Percentiles rank a stretch among this genome's conserved stretches.
phyloP scores from a whole-genome alignment of 30 jellyfish, hydroid and myxozoan genomes.

The Kudoa iwatai region DNA sequence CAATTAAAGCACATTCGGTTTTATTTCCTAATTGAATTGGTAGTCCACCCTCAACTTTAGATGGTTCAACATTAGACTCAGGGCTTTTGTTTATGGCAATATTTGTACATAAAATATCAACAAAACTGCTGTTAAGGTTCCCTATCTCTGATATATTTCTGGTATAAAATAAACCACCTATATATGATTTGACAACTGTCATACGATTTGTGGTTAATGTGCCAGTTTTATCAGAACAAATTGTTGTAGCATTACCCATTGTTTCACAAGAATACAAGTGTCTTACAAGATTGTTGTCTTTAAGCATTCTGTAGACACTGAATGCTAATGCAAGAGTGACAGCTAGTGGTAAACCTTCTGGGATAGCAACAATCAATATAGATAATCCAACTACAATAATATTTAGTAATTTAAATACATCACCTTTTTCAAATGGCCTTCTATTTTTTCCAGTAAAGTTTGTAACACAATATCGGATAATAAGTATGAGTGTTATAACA shows the following conservation, averaged over 20 bases:
- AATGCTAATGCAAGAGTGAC: conserved; percentile 84
- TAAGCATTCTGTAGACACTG: conserved; percentile 55
- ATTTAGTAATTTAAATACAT: conserved; percentile 15
- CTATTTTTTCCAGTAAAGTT: conserved; percentile 15
- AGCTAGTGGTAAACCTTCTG: conserved; percentile 96
- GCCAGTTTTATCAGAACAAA: conserved; percentile 93
- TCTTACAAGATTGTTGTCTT: conserved; percentile 70
- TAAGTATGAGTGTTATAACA: conserved; percentile 14
- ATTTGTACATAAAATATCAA: conserved; percentile 22
- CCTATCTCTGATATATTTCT: background rate
- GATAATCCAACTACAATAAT: conserved; percentile 45
- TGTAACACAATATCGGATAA: conserved; percentile 17
- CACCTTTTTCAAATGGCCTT: conserved; percentile 11
- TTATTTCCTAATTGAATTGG: conserved; percentile 74
- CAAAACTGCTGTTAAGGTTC: conserved; percentile 6
- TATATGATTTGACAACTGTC: conserved; percentile 56
- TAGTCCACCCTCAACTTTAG: conserved; percentile 15
- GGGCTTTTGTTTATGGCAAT: conserved; percentile 31
- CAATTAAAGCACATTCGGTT: conserved; percentile 85
- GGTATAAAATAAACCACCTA: no score
- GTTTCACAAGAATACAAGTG: conserved; percentile 91
- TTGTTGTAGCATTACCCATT: conserved; percentile 97
- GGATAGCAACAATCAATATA: conserved; percentile 80
- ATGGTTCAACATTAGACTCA: conserved; percentile 15
- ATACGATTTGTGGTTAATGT: conserved; percentile 74